phyloP scores from a whole-genome alignment of 2,113 vertebrate species.

The Panthera uncia region DNA sequence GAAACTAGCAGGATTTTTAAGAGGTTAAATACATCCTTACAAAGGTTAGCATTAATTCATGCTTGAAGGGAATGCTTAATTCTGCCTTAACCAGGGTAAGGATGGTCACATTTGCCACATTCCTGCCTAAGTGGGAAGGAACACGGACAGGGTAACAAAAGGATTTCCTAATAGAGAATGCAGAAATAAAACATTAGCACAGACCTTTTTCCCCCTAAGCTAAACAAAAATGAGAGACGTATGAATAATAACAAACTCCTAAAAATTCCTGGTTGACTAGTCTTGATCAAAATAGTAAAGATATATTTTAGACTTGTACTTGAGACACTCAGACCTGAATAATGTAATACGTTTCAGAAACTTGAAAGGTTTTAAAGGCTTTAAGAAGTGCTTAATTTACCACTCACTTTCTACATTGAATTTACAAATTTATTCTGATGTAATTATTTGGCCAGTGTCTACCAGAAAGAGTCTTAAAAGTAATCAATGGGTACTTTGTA shows the following conservation, averaged over 20 bases:
- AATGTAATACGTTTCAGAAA: neutral
- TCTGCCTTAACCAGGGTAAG: neutral
- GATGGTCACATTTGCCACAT: neutral
- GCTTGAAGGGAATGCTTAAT: constrained; percentile 39
- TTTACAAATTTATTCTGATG: neutral
- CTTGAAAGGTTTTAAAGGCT: neutral
- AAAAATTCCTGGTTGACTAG: neutral
- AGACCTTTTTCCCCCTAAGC: neutral
- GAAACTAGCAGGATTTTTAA: constrained; percentile 75
- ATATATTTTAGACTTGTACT: neutral
- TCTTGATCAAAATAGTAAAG: neutral
- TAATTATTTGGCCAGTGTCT: neutral
- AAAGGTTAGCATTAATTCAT: constrained; percentile 68
- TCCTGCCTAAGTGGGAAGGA: constrained; percentile 45
- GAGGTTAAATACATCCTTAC: constrained; percentile 76
- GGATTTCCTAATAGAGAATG: neutral
- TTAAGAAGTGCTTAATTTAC: neutral
- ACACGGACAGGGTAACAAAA: neutral
- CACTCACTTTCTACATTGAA: neutral
- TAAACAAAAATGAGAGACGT: neutral
- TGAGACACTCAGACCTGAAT: neutral
- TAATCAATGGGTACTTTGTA: neutral
- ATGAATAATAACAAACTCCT: neutral
- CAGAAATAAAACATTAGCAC: neutral
- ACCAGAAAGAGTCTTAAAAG: neutral